phyloP scores from a whole-genome alignment of 2,113 vertebrate genomes.

The Sceloporus undulatus region DNA sequence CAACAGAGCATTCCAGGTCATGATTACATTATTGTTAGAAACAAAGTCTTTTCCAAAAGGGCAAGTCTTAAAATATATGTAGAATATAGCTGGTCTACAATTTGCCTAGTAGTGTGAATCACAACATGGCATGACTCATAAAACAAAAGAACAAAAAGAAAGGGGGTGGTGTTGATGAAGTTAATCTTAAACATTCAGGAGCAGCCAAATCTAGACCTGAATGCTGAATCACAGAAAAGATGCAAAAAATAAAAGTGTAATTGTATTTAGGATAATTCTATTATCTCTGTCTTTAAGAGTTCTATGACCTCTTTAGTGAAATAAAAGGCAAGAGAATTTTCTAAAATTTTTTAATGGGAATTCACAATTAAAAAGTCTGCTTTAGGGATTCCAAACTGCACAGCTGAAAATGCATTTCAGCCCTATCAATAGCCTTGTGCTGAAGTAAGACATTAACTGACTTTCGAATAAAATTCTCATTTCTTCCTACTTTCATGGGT shows the following conservation, averaged over 20 bases:
- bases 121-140: background rate
- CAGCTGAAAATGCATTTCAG: background rate
- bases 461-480: too few relatives aligned
- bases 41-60: conserved; percentile 9
- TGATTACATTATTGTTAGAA: conserved; percentile 15
- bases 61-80: conserved; percentile 17
- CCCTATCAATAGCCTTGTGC: background rate
- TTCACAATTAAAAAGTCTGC: too few relatives aligned
- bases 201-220: background rate
- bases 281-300: background rate
- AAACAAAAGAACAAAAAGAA: background rate
- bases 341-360: too few relatives aligned
- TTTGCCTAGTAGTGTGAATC: background rate
- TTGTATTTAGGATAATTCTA: background rate
- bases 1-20: background rate
- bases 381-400: too few relatives aligned
- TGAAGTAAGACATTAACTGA: too few relatives aligned
- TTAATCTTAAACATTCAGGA: background rate
- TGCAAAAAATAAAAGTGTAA: background rate
- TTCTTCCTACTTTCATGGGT: too few relatives aligned
- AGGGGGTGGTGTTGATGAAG: background rate
- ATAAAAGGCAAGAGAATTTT: background rate
- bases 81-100: background rate
- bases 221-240: background rate
- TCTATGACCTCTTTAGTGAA: background rate